These are phyloP conservation scores for Phymorhynchus buccinoides DNA, from an alignment of 1,140 invertebrate species.

Conservation along the genomic window DNA sequence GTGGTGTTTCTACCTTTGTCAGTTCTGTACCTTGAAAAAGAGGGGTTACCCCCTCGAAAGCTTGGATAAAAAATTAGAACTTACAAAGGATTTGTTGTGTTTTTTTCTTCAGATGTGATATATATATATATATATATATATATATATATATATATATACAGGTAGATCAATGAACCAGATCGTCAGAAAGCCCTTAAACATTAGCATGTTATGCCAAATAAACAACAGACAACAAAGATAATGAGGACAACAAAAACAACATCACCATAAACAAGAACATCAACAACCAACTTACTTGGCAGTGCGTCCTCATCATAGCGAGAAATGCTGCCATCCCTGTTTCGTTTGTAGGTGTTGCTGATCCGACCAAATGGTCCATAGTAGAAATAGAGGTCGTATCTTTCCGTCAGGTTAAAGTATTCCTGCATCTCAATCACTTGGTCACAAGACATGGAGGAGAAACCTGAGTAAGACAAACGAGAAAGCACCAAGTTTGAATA, in stretches of 20 bases:
- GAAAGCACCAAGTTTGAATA: neutral
- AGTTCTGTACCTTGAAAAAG: too few species aligned
- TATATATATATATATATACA: neutral
- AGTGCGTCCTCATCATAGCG: constrained; percentile 35
- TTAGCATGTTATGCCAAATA: too few species aligned
- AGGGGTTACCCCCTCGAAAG: too few species aligned
- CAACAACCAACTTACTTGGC: constrained; percentile 13
- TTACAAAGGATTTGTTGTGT: too few species aligned
- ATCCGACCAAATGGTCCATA: constrained; percentile 53
- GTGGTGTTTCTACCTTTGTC: too few species aligned
- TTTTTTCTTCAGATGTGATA: too few species aligned
- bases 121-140: too few species aligned
- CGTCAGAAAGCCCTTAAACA: too few species aligned
- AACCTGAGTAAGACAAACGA: constrained; percentile 35
- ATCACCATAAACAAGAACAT: neutral
- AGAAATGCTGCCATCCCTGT: neutral
- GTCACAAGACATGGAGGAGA: constrained; percentile 50
- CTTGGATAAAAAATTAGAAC: too few species aligned
- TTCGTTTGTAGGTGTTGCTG: constrained; percentile 41
- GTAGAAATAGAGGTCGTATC: constrained; percentile 45
- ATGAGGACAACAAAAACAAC: neutral
- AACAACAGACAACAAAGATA: too few species aligned
- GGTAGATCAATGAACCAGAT: too few species aligned
- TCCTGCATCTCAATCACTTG: constrained; percentile 42
- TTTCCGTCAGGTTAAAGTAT: constrained; percentile 28